Evolutionary conservation across 2,113 vertebrate species (phyloP), one percentile per base, ranked within the genome.

Genomic region (Muntiacus reevesi): DNA sequence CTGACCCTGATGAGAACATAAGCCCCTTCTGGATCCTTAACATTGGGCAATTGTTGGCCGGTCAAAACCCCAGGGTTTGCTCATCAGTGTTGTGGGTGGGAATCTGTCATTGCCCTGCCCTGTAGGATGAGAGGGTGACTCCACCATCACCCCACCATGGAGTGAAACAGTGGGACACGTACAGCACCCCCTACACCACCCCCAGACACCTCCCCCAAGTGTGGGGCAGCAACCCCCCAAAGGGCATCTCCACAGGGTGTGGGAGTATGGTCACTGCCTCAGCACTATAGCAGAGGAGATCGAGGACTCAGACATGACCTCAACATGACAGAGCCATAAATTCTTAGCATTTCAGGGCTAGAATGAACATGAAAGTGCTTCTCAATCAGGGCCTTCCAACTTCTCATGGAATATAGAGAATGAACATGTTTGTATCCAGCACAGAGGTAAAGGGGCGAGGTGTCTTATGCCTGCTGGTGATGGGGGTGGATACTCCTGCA

Each of bases 181-280:
- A n/a, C 25, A 17, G 3, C 7, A 30, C 47, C 4, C 28, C 47
- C n/a, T 14, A 4, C 0, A 13, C 1, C 54, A 62, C 60, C 36
- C 50, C 16, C 28, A 67, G 47, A 54, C 3, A 8, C 19, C 76
- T 71, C 89, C 54, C 25, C 45, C 85, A 21, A 62, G 23, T 6
- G 21, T 30, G 54, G 59, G 9, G 28, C 23, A 36, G 52, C 2
- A 6, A 50, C 33, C 36, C 76, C 52, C 78, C 64, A 59, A 60
- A 91, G 21, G 76, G 79, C 54, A 67, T 11, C 28, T 36, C 4
- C n/a, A 5, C 3, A 3, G 9, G 25, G 33, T n/a, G 7, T 1
- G 0, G 7, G 55, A 40, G 62, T n/a, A 1, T 40, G 15, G 85
- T 30, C 43, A n/a, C 30, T 2, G 1, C 52, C 50, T 43, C 2